Percentiles rank a stretch among this genome's conserved stretches.
Conservation (phyloP, 1,140 invertebrate genomes). For the Nylanderia fulva region DNA sequence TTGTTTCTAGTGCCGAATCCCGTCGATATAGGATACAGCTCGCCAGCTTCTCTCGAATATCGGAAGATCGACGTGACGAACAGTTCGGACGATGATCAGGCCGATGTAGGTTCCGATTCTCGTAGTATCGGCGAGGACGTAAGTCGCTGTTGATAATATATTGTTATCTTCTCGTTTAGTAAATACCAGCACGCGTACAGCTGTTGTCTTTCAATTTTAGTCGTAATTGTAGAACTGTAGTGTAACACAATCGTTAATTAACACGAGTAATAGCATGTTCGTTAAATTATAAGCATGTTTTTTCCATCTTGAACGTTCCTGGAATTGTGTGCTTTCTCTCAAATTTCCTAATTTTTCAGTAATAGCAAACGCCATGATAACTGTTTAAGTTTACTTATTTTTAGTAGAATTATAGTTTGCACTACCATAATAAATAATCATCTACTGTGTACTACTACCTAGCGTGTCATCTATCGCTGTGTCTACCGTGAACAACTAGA, state of each 20-base stretch:
- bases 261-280: slow-evolving; percentile 25
- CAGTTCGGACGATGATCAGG: slow-evolving; percentile 80
- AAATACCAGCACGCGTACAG: slow-evolving; percentile 9
- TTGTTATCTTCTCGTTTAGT: not conserved
- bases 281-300: slow-evolving; percentile 48
- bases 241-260: not conserved
- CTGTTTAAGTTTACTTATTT: slow-evolving; percentile 30
- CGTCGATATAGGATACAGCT: slow-evolving; percentile 89
- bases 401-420: slow-evolving; percentile 66
- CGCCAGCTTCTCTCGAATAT: slow-evolving; percentile 81
- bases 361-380: not conserved
- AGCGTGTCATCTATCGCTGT: slow-evolving; percentile 83
- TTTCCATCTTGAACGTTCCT: not conserved
- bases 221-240: not conserved
- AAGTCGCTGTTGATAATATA: slow-evolving; percentile 65
- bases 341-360: not conserved
- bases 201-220: not conserved
- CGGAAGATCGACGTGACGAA: slow-evolving; percentile 77
- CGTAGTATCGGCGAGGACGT: slow-evolving; percentile 78
- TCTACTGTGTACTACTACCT: slow-evolving; percentile 77
- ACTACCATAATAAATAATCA: slow-evolving; percentile 74
- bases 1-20: slow-evolving; percentile 94
- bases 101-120: slow-evolving; percentile 69
- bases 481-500: slow-evolving; percentile 80
- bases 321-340: slow-evolving; percentile 14